These are phyloP conservation scores for Coreius guichenoti DNA, from an alignment of 2,797 vertebrate genomes.

Conservation along the genomic window DNA sequence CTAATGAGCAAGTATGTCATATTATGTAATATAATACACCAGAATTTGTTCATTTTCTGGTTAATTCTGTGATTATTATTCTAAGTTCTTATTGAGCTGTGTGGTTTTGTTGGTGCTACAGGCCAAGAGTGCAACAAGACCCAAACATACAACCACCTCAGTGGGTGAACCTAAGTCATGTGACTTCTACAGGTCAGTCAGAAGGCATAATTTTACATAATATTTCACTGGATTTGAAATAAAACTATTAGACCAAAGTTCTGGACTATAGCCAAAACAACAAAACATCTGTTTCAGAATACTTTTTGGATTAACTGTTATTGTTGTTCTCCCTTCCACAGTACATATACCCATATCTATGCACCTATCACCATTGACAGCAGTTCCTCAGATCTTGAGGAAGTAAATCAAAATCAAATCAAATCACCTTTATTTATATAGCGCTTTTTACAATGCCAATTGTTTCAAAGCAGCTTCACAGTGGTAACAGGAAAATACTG, in stretches of 20 bases:
- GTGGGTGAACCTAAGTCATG: not conserved
- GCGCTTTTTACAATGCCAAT: too few relatives aligned
- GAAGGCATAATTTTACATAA: not conserved
- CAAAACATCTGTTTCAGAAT: not conserved
- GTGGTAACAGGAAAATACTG: too few relatives aligned
- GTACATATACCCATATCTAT: not conserved
- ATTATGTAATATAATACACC: too few relatives aligned
- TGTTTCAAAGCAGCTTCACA: too few relatives aligned
- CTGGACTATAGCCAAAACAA: too few relatives aligned
- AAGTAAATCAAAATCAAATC: too few relatives aligned
- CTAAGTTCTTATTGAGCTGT: too few relatives aligned
- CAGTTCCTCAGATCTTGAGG: not conserved
- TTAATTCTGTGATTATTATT: too few relatives aligned
- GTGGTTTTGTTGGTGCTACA: not conserved
- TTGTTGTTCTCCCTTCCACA: not conserved
- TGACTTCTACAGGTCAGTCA: slow-evolving; percentile 1
- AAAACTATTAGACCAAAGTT: too few relatives aligned
- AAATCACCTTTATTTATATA: too few relatives aligned
- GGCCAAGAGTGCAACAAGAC: not conserved
- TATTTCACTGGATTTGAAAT: not conserved
- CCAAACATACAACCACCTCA: not conserved
- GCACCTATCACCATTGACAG: slow-evolving; percentile 3
- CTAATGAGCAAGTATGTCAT: too few relatives aligned
- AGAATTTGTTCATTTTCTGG: too few relatives aligned
- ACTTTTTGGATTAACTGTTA: not conserved